phyloP scores from a whole-genome alignment of 1,140 invertebrate species.

The Caenorhabditis latens region DNA sequence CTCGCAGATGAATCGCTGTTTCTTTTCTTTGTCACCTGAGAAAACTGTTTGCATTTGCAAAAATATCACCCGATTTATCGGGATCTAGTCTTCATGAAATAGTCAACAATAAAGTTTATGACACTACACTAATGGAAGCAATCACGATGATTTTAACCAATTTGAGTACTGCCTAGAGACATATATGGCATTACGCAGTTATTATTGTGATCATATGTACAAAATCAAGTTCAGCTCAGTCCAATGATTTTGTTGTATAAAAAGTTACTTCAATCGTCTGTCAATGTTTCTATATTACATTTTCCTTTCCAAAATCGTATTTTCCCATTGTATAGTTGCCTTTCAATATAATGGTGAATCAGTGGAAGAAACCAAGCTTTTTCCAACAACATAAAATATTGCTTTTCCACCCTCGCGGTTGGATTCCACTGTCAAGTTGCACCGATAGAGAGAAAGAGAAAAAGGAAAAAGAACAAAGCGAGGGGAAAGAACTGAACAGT shows the following conservation, averaged over 20 bases:
- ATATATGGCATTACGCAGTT: too few species aligned
- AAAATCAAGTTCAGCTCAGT: too few species aligned
- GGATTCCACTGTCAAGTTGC: not conserved
- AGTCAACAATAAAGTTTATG: not conserved
- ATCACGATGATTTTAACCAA: not conserved
- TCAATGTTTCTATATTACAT: too few species aligned
- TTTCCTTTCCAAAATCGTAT: too few species aligned
- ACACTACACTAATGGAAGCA: not conserved
- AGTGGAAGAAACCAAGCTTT: not conserved
- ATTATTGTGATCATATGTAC: too few species aligned
- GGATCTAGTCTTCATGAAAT: not conserved
- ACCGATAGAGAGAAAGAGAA: not conserved
- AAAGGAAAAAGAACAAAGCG: not conserved
- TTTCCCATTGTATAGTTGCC: not conserved
- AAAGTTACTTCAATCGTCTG: too few species aligned
- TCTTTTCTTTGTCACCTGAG: conserved; percentile 6
- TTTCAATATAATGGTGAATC: not conserved
- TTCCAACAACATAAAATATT: conserved; percentile 17
- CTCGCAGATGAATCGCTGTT: not conserved
- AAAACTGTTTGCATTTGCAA: conserved; percentile 9
- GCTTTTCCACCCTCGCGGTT: not conserved
- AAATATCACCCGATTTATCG: not conserved
- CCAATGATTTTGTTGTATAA: too few species aligned
- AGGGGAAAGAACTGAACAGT: not conserved
- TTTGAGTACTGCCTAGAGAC: not conserved